A percentile compares a stretch with the other conserved stretches of the same genome.
Conservation (phyloP, 1,140 invertebrate genomes). For the Drosophila ohnishii region DNA sequence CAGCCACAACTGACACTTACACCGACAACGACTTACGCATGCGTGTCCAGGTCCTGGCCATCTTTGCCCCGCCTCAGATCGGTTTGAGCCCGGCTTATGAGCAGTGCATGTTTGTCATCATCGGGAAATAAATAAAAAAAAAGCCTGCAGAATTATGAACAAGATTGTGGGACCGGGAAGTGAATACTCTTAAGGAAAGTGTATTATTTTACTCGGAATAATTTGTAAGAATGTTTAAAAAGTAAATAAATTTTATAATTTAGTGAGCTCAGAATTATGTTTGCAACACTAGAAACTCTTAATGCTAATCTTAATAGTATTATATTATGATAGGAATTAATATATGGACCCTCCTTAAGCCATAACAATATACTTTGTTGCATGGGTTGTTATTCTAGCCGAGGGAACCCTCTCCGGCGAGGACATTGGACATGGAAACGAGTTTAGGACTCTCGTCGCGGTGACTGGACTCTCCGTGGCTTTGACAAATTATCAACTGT, state of each 20-base stretch:
- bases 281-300: background rate
- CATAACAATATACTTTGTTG: constrained; percentile 3
- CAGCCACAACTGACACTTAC: constrained; percentile 76
- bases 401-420: constrained; percentile 2
- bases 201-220: background rate
- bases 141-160: background rate
- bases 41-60: constrained; percentile 66
- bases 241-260: background rate
- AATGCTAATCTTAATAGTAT: constrained; percentile 3
- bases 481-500: constrained; percentile 82
- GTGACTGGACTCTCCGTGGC: constrained; percentile 50
- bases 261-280: background rate
- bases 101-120: constrained; percentile 63
- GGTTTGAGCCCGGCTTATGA: constrained; percentile 51
- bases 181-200: constrained; percentile 12
- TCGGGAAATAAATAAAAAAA: constrained; percentile 25
- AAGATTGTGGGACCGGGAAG: no score
- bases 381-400: background rate
- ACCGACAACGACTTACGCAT: constrained; percentile 75
- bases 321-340: constrained; percentile 4
- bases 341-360: background rate
- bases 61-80: constrained; percentile 2
- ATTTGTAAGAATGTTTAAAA: background rate
- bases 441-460: constrained; percentile 48
- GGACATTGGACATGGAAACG: constrained; percentile 48